phyloP scores from a whole-genome alignment of 1,140 invertebrate species.

The Venustaconcha ellipsiformis region DNA sequence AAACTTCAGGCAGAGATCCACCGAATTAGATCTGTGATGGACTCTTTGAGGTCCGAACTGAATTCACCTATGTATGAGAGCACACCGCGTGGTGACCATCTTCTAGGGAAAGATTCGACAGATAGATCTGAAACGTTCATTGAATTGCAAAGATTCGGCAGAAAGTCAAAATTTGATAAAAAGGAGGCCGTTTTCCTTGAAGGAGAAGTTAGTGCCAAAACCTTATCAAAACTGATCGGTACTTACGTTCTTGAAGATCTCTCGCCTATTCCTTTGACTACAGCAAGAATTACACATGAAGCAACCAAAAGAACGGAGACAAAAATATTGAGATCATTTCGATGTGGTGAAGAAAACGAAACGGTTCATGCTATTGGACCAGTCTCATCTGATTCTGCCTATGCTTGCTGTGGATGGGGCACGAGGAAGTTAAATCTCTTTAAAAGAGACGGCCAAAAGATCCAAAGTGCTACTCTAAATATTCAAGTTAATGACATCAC shows the following conservation, averaged over 20 bases:
- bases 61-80: constrained; percentile 14
- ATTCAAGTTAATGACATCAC: constrained; percentile 30
- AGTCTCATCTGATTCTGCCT: constrained; percentile 31
- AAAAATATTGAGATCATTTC: constrained; percentile 10
- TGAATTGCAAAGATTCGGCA: not conserved
- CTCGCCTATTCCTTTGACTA: constrained; percentile 14
- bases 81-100: constrained; percentile 17
- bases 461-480: constrained; percentile 24
- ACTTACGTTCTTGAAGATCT: constrained; percentile 16
- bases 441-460: constrained; percentile 23
- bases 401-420: constrained; percentile 41
- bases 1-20: constrained; percentile 22
- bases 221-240: constrained; percentile 17
- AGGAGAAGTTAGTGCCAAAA: constrained; percentile 18
- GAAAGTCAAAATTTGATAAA: constrained; percentile 10
- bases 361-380: constrained; percentile 35
- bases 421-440: constrained; percentile 33
- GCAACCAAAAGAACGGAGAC: constrained; percentile 19
- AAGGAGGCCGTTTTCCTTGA: constrained; percentile 21
- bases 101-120: not conserved
- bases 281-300: constrained; percentile 3
- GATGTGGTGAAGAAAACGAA: constrained; percentile 25
- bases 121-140: not conserved
- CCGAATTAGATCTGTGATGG: not conserved
- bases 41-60: constrained; percentile 12